Base-by-base conservation (phyloP, 2,888 invertebrate species). In the Pteria penguin region DNA sequence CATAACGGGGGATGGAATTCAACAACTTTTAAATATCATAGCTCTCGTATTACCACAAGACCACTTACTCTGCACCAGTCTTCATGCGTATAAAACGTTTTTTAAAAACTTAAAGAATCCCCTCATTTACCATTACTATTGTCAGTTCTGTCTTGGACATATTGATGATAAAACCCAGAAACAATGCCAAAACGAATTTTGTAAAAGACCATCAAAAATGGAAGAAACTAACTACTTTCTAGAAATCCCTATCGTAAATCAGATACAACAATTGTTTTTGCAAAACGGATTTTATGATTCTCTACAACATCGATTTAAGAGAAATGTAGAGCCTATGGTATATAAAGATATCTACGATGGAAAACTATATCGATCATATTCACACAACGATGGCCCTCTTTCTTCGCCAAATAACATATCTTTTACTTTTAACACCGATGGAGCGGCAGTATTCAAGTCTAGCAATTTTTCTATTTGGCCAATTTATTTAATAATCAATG, bases 291-390 rank as follows among this genome's bases (percentile, higher is more conserved):
- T 75, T 24, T 61, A 62, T 52, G n/a, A 55, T 14, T 26, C 5
- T 32, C 52, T 75, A 36, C 70, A 75, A 22, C 31, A 60, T n/a
- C 52, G 71, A 45, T 71, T 71, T 66, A 31, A 32, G n/a, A 14
- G 29, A 24, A 58, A 70, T 52, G 31, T 45, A 14, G 27, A 1
- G 2, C 4, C 18, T 45, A 60, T 60, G n/a, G 27, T 3, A 5
- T 75, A 58, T 71, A 45, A 63, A 62, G 72, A 72, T 67, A 76
- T 76, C 29, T 76, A 76, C 61, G 68, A 72, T 68, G 74, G 74
- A n/a, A 27, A 29, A 32, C 27, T 74, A 33, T 74, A 74, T 52
- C 52, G 55, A 55, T 74, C 68, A 8, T 62, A 74, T 33, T 3
- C 62, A 2, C 31, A 60, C 11, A 54, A 74, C 26, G 27, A 67